Percentiles rank a stretch among this genome's conserved stretches.
These are phyloP conservation scores for Arrhopalites spinosus DNA, from an alignment of 2,888 invertebrate genomes.

Conservation along the genomic window DNA sequence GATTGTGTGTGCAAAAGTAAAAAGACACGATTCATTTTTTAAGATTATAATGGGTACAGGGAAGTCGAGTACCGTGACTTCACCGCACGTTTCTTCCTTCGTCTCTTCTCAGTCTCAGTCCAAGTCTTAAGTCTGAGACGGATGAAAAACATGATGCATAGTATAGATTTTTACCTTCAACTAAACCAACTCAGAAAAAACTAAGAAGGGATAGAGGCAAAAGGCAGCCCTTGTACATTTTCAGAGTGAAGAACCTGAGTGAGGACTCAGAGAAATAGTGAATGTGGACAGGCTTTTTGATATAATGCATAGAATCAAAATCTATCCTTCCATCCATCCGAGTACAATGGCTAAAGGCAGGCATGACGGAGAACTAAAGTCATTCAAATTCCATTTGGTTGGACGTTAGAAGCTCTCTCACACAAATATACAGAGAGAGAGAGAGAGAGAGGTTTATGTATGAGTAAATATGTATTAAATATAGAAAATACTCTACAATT, in stretches of 20 bases:
- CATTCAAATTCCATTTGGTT: constrained; percentile 21
- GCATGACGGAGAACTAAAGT: constrained; percentile 15
- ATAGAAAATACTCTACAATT: neutral
- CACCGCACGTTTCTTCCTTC: constrained; percentile 33
- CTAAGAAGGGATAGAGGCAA: too few relatives aligned
- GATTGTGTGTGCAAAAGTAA: constrained; percentile 37
- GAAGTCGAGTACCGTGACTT: constrained; percentile 35
- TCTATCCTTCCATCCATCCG: constrained; percentile 15
- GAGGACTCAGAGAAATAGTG: neutral
- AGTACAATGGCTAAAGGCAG: constrained; percentile 13
- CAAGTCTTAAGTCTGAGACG: neutral
- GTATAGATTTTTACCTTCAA: constrained; percentile 8
- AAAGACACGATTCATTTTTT: constrained; percentile 36
- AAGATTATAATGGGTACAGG: constrained; percentile 30
- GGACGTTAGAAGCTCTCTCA: neutral
- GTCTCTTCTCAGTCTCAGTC: neutral
- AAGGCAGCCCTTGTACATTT: too few relatives aligned
- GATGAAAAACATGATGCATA: constrained; percentile 16
- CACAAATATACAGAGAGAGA: neutral
- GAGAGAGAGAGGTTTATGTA: neutral
- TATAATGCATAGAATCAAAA: constrained; percentile 11
- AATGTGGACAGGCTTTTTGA: neutral
- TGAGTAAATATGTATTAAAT: too few relatives aligned
- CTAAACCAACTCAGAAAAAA: neutral
- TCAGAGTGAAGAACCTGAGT: too few relatives aligned